Evolutionary conservation across 2,113 vertebrate genomes (phyloP).

Genomic region (Pseudonaja textilis): DNA sequence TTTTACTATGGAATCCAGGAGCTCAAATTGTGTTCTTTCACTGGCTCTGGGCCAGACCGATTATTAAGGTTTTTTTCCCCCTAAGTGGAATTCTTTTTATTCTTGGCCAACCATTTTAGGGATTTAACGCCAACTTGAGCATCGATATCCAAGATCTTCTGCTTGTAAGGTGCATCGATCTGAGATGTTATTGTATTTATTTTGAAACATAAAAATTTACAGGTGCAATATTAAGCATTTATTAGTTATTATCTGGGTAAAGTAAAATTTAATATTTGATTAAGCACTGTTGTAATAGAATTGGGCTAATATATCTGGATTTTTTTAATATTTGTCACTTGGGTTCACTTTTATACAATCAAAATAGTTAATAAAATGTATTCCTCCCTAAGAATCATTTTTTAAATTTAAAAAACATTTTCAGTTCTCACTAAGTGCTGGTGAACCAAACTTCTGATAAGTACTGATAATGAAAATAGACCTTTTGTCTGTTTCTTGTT

Average conservation of each 20-base stretch:
- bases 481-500: not conserved
- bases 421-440: not conserved
- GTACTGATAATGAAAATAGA: not conserved
- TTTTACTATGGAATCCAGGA: not conserved
- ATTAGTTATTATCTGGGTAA: not conserved
- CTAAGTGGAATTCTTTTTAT: not conserved
- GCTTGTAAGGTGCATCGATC: not conserved
- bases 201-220: not conserved
- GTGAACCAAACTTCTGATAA: not conserved
- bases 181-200: conserved; percentile 3
- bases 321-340: not conserved
- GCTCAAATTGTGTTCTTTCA: not conserved
- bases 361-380: not conserved
- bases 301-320: not conserved
- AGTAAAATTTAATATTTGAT: not conserved
- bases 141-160: not conserved
- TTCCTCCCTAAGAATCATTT: not conserved
- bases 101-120: not conserved
- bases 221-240: not conserved
- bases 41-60: not conserved
- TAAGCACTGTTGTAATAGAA: not conserved
- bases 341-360: not conserved
- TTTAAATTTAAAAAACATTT: not conserved
- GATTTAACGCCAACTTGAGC: not conserved
- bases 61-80: not conserved